Conservation (phyloP, 1,140 invertebrate species). For the Camponotus pennsylvanicus region DNA sequence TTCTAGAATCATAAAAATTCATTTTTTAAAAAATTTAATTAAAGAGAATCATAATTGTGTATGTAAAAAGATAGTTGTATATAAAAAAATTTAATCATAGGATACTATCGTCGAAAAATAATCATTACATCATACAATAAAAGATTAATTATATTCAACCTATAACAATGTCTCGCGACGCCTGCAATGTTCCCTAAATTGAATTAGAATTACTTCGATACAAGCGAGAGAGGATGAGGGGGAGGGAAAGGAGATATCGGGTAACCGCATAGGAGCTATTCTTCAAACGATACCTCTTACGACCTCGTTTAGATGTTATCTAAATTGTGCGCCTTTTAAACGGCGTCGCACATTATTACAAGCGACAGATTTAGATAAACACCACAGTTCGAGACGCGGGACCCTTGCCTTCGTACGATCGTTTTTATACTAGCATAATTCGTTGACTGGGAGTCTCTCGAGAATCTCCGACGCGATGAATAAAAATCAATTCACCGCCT, state of each 20-base stretch:
- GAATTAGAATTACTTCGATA: constrained; percentile 51
- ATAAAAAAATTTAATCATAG: background rate
- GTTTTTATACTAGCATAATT: constrained; percentile 54
- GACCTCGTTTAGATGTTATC: constrained; percentile 56
- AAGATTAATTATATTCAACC: constrained; percentile 52
- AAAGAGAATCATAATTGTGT: background rate
- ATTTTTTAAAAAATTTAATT: background rate
- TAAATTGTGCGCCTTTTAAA: constrained; percentile 47
- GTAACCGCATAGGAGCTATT: constrained; percentile 36
- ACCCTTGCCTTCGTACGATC: constrained; percentile 20
- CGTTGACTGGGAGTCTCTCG: constrained; percentile 7
- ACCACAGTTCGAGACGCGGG: background rate
- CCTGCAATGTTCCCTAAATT: constrained; percentile 16
- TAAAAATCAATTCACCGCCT: constrained; percentile 46
- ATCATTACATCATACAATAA: background rate
- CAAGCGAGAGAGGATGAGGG: background rate
- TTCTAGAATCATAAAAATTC: background rate
- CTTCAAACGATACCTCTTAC: constrained; percentile 44
- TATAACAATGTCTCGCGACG: constrained; percentile 11
- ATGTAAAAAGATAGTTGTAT: background rate
- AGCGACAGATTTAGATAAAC: constrained; percentile 55
- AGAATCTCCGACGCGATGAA: constrained; percentile 27
- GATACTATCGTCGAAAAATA: background rate
- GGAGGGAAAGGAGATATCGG: background rate
- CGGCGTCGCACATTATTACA: constrained; percentile 60